These are phyloP conservation scores for Drosophila serrata DNA, from an alignment of 1,140 invertebrate genomes.

Conservation along the genomic window DNA sequence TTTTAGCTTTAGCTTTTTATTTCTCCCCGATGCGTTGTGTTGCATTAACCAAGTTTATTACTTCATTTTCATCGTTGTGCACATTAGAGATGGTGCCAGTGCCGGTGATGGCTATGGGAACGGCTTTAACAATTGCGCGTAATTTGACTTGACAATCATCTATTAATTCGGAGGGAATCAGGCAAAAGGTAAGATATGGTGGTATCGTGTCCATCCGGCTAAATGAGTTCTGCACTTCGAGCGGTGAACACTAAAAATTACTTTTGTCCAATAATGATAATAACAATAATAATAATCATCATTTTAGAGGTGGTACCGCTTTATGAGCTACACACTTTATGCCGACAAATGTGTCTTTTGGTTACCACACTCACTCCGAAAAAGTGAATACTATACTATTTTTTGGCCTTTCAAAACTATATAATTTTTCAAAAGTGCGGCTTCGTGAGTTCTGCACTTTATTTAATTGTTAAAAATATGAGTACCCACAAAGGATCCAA, in stretches of 20 bases:
- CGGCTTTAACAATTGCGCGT: constrained; percentile 57
- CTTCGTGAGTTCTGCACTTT: constrained; percentile 4
- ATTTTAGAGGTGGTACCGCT: not conserved
- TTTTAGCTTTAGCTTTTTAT: constrained; percentile 25
- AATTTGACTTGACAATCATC: constrained; percentile 65
- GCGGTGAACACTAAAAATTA: not conserved
- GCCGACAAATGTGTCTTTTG: not conserved
- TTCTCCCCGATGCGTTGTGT: constrained; percentile 60
- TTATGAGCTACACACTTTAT: not conserved
- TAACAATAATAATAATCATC: constrained; percentile 9
- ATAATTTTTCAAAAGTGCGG: not conserved
- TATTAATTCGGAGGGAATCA: constrained; percentile 64
- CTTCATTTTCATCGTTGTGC: constrained; percentile 67
- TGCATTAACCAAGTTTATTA: constrained; percentile 75
- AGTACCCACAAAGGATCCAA: not conserved
- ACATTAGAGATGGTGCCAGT: constrained; percentile 65
- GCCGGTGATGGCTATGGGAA: constrained; percentile 35
- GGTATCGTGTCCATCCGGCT: constrained; percentile 2
- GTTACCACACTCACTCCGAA: constrained; percentile 1
- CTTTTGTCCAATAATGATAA: constrained; percentile 1
- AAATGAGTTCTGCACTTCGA: constrained; percentile 18
- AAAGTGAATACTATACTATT: not conserved
- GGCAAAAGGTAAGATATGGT: constrained; percentile 7
- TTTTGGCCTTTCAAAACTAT: not conserved
- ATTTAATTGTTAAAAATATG: not conserved